Conservation (phyloP, 2,113 vertebrate genomes). For the Coregonus clupeaformis region DNA sequence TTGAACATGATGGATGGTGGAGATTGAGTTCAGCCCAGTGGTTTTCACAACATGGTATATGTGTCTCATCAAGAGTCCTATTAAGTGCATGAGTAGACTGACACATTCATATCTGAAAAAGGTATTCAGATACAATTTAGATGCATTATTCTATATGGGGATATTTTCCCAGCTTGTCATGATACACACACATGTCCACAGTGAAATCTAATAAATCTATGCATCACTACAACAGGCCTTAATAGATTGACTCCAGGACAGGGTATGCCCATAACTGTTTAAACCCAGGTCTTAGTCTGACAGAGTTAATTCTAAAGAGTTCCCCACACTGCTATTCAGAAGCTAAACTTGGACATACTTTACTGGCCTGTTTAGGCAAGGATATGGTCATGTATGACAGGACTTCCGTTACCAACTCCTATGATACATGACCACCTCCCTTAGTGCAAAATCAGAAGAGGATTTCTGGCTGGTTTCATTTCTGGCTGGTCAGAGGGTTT, state of each 20-base stretch:
- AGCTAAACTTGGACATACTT: neutral
- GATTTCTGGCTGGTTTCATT: constrained; percentile 50
- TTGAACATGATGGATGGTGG: neutral
- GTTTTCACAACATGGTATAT: neutral
- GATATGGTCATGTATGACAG: constrained; percentile 18
- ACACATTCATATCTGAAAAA: no score
- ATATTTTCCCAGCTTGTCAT: no score
- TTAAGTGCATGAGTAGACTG: no score
- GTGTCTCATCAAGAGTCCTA: no score
- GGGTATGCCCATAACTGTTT: neutral
- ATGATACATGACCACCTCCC: constrained; percentile 34
- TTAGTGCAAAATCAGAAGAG: constrained; percentile 18
- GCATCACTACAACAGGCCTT: neutral
- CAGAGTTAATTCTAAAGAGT: no score
- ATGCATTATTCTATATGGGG: no score
- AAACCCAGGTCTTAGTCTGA: neutral
- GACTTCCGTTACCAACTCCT: neutral
- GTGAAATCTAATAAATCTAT: no score
- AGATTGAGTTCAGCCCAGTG: neutral
- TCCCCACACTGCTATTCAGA: no score
- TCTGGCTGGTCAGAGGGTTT: constrained; percentile 20
- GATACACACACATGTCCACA: no score
- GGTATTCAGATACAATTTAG: no score
- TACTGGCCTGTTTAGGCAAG: neutral
- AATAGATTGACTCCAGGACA: neutral